phyloP scores from a whole-genome alignment of 1,140 invertebrate species.

The Scaptomyza pallida region DNA sequence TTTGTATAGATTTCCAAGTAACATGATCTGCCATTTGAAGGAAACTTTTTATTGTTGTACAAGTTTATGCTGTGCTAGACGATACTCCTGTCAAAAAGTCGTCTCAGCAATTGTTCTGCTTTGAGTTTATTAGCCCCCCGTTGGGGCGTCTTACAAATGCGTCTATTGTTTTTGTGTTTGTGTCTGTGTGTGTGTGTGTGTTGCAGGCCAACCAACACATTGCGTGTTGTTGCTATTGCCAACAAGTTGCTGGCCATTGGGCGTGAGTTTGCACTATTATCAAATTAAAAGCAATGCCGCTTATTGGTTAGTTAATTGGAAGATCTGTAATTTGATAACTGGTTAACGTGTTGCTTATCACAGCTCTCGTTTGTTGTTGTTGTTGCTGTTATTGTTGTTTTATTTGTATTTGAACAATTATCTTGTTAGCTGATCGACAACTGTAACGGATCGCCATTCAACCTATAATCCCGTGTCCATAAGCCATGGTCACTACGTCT shows the following conservation, averaged over 20 bases:
- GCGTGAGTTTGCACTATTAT: constrained; percentile 76
- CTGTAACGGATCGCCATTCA: constrained; percentile 72
- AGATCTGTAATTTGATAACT: constrained; percentile 79
- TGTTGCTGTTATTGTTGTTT: constrained; percentile 11
- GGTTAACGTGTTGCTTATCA: constrained; percentile 80
- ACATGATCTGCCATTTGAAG: constrained; percentile 9
- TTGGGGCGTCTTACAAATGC: constrained; percentile 73
- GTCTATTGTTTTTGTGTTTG: constrained; percentile 72
- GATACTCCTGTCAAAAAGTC: constrained; percentile 53
- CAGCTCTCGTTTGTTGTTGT: constrained; percentile 44
- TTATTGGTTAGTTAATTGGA: constrained; percentile 80
- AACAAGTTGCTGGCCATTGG: constrained; percentile 46
- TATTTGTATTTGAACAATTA: constrained; percentile 63
- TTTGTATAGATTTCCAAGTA: constrained; percentile 22
- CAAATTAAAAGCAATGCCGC: constrained; percentile 74
- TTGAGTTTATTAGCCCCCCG: constrained; percentile 79
- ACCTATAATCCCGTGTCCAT: constrained; percentile 16
- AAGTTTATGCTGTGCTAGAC: constrained; percentile 8
- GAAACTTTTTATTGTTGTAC: constrained; percentile 20
- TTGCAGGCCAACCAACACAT: constrained; percentile 44
- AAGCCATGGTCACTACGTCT: constrained; percentile 6
- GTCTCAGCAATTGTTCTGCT: constrained; percentile 63
- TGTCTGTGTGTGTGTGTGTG: constrained; percentile 42
- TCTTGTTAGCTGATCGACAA: constrained; percentile 82
- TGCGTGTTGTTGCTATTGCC: constrained; percentile 29